Percentiles rank a stretch among this genome's conserved stretches.
These are phyloP conservation scores for Scaptomyza reducta DNA, from an alignment of 2,888 invertebrate species.

Conservation along the genomic window DNA sequence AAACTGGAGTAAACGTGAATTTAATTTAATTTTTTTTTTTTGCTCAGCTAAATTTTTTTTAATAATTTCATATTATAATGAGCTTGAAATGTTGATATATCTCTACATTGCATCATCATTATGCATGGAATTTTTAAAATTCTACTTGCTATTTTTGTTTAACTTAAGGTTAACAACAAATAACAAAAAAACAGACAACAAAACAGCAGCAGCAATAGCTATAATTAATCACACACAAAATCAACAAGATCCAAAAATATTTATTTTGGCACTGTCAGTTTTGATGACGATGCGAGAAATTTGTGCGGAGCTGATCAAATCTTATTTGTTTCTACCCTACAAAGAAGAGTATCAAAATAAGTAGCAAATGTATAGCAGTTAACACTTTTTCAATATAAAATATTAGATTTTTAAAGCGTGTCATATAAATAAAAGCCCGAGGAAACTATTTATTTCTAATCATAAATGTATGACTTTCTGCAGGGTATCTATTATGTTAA, in stretches of 20 bases:
- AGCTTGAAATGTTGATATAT: constrained; percentile 53
- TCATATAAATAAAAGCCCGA: not conserved
- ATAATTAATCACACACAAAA: constrained; percentile 63
- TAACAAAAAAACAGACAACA: constrained; percentile 37
- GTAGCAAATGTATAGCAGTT: not conserved
- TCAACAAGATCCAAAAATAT: constrained; percentile 59
- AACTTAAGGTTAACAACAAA: constrained; percentile 75
- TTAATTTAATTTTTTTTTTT: constrained; percentile 46
- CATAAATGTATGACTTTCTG: not conserved
- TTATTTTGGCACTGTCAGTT: constrained; percentile 42
- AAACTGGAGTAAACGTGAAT: constrained; percentile 79
- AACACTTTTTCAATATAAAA: too few species aligned
- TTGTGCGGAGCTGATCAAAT: constrained; percentile 16
- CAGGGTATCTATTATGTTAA: constrained; percentile 1
- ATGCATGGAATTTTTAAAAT: constrained; percentile 67
- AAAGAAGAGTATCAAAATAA: not conserved
- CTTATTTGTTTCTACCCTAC: constrained; percentile 25
- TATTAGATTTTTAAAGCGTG: not conserved
- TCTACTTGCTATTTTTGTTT: constrained; percentile 75
- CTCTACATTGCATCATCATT: constrained; percentile 68
- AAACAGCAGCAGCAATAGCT: constrained; percentile 23
- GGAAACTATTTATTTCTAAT: not conserved
- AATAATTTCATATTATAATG: constrained; percentile 70
- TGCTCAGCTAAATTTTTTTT: constrained; percentile 57
- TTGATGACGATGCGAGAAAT: constrained; percentile 53